Conservation (phyloP, 2,888 invertebrate genomes). For the Nomada lathburiana region DNA sequence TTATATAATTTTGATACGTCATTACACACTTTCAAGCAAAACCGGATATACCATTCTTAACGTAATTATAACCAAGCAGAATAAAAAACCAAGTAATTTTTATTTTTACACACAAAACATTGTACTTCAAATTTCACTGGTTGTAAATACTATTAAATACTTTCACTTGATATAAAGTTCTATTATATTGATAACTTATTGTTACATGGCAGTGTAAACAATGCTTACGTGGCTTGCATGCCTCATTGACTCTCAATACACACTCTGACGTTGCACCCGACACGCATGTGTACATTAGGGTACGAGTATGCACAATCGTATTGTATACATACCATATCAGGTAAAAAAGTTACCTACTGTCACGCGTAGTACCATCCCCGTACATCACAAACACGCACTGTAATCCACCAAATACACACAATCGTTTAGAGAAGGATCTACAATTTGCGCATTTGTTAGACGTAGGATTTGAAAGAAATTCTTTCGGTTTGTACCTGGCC, state of each 20-base stretch:
- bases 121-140: not conserved
- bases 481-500: slow-evolving; percentile 5
- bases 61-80: not conserved
- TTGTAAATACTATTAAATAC: not conserved
- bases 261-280: too few species aligned
- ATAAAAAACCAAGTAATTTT: too few species aligned
- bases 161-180: not conserved
- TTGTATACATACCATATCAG: too few species aligned
- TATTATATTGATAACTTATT: not conserved
- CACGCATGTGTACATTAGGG: not conserved
- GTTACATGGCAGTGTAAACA: slow-evolving; percentile 37
- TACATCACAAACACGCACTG: too few species aligned
- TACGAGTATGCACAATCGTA: not conserved
- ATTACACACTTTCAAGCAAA: slow-evolving; percentile 4
- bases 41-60: not conserved
- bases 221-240: not conserved
- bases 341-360: too few species aligned
- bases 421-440: too few species aligned
- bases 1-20: slow-evolving; percentile 68
- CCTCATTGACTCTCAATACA: not conserved
- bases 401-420: too few species aligned
- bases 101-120: not conserved
- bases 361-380: too few species aligned
- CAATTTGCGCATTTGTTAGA: not conserved
- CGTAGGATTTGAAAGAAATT: not conserved